Conservation (phyloP, 2,888 invertebrate genomes). For the Pheosia gnoma region DNA sequence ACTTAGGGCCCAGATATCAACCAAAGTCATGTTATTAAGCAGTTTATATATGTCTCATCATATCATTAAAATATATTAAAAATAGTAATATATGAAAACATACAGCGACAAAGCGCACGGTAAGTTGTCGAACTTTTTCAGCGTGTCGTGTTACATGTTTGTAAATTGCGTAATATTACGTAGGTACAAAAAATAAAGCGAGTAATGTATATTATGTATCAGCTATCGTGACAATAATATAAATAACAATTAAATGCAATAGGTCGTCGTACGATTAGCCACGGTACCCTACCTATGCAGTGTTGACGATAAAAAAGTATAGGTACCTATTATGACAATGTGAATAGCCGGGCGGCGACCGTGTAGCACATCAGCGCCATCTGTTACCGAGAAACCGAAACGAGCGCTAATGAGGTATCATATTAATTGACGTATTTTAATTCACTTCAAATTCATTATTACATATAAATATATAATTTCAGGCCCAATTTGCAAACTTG, state of each 20-base stretch:
- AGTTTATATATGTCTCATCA: no score
- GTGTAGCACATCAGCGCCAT: slow-evolving; percentile 51
- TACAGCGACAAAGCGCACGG: no score
- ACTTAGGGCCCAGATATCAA: no score
- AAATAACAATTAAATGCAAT: slow-evolving; percentile 56
- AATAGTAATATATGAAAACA: no score
- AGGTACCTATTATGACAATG: slow-evolving; percentile 28
- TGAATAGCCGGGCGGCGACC: slow-evolving; percentile 33
- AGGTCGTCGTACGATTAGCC: slow-evolving; percentile 67
- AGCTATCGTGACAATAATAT: slow-evolving; percentile 19
- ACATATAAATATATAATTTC: no score
- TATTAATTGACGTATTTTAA: no score
- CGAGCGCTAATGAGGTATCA: neutral
- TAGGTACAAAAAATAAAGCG: neutral
- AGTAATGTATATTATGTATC: neutral
- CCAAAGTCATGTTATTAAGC: no score
- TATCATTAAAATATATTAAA: no score
- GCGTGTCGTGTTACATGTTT: no score
- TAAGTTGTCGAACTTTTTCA: no score
- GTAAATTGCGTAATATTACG: neutral
- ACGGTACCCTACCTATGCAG: slow-evolving; percentile 15
- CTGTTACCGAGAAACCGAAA: slow-evolving; percentile 37
- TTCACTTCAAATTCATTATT: no score
- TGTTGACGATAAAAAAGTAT: slow-evolving; percentile 47
- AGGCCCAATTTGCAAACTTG: no score